Evolutionary conservation across 1,140 invertebrate genomes (phyloP), one percentile per base, ranked within the genome.

Genomic region (Oreohelix idahoensis): DNA sequence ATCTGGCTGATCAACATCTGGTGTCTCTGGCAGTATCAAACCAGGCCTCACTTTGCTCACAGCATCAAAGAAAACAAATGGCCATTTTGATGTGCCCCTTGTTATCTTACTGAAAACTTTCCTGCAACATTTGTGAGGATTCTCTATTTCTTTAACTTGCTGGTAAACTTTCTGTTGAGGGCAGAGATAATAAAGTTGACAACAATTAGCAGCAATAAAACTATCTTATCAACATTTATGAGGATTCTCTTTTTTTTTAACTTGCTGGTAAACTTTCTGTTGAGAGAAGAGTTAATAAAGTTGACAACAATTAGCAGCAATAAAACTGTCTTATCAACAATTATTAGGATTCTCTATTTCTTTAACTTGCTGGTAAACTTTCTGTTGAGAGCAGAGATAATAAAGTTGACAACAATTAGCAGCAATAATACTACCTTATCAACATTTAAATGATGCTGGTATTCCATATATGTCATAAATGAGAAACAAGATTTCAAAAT

Each of bases 1-100:
- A 39, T 1, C 69, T 71, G 23, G 29, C n/a, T 74, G 71, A 5
- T 29, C 10, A 20, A 5, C 32, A 4, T 15, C 38, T 0, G 4
- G 8, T 26, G 20, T 23, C 38, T 26, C 17, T 66, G 63, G 63
- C 29, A 32, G 63, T 8, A 66, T 11, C 29, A 66, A 17, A 66
- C 32, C 63, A 32, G 63, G 63, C 29, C 29, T 66, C 20, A 32
- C 20, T 10, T 29, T 32, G 63, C 29, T 66, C 11, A 66, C 29
- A 66, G 29, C 63, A 8, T 66, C 29, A 11, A 66, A 66, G 63
- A 66, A 66, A 66, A 66, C 63, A 66, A 66, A 66, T 66, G 63
- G 63, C 63, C 63, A 66, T 17, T 66, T 74, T 42, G 71, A 23
- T 20, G 1, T 45, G 1, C 36, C 71, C 29, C n/a, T 74, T 39